Evolutionary conservation across 2,113 vertebrate species (phyloP).

Genomic region (Melierax canorus): DNA sequence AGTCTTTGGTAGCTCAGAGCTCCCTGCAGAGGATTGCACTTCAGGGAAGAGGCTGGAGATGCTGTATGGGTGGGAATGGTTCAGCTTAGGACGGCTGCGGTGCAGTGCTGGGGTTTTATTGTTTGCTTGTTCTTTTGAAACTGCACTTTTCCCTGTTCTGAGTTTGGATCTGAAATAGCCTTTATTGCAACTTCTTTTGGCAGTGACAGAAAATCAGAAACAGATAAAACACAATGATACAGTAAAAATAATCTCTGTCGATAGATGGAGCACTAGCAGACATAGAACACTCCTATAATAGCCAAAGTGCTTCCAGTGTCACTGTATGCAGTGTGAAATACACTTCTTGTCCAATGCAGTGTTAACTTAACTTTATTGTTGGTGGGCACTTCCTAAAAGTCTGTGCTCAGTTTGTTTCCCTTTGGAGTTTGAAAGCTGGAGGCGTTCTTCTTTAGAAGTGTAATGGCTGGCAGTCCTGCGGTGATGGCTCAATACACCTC

Average conservation of each 20-base stretch:
- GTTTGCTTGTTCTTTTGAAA: not conserved
- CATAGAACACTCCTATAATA: not conserved
- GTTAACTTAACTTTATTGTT: not conserved
- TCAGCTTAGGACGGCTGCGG: not conserved
- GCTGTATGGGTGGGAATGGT: not conserved
- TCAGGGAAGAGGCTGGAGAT: not conserved
- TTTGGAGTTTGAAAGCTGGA: not conserved
- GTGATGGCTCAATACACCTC: not conserved
- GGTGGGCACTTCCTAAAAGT: not conserved
- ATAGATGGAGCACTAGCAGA: not conserved
- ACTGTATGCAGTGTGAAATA: not conserved
- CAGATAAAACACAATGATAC: not conserved
- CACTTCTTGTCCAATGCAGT: not conserved
- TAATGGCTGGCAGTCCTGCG: not conserved
- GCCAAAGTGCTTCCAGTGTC: not conserved
- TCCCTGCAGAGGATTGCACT: not conserved
- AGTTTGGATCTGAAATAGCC: not conserved
- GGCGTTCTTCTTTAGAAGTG: not conserved
- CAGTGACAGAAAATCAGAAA: not conserved
- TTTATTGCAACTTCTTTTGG: not conserved
- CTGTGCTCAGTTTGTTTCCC: not conserved
- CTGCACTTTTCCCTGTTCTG: not conserved
- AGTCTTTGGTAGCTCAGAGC: not conserved
- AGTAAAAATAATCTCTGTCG: not conserved
- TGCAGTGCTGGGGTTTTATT: not conserved